Percentiles rank a stretch among this genome's conserved stretches.
Conservation (phyloP, 2,113 vertebrate species). For the Pandion haliaetus region DNA sequence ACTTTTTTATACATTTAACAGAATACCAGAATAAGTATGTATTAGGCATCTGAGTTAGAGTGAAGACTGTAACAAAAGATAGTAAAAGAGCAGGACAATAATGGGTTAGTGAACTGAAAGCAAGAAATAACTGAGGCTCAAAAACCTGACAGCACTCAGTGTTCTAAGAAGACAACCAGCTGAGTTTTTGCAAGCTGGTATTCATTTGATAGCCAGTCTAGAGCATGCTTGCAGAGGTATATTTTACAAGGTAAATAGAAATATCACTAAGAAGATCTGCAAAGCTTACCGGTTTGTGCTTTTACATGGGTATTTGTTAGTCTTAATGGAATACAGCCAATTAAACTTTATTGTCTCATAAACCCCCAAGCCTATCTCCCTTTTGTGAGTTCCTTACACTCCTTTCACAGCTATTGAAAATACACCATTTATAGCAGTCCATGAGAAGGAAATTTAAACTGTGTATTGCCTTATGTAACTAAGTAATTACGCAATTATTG, state of each 20-base stretch:
- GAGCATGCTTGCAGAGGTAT: background rate
- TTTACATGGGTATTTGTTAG: background rate
- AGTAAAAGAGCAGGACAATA: background rate
- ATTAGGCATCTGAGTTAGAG: background rate
- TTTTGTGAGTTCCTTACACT: background rate
- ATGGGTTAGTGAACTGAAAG: background rate
- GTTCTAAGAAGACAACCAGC: background rate
- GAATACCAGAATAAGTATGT: background rate
- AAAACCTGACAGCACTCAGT: rapidly evolving
- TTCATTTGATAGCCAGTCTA: background rate
- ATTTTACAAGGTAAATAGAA: background rate
- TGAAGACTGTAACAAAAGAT: background rate
- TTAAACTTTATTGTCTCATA: background rate
- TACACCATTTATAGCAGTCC: background rate
- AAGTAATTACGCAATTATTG: background rate
- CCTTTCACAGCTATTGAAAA: background rate
- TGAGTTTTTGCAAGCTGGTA: background rate
- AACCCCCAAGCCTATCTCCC: background rate
- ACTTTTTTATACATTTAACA: background rate
- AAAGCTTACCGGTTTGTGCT: background rate
- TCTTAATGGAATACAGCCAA: background rate
- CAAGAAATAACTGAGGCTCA: background rate
- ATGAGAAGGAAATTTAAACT: background rate
- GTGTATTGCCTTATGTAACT: background rate
- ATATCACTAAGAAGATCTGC: background rate